Evolutionary conservation across 2,888 invertebrate genomes (phyloP).

Genomic region (Bruchidius siliquastri): DNA sequence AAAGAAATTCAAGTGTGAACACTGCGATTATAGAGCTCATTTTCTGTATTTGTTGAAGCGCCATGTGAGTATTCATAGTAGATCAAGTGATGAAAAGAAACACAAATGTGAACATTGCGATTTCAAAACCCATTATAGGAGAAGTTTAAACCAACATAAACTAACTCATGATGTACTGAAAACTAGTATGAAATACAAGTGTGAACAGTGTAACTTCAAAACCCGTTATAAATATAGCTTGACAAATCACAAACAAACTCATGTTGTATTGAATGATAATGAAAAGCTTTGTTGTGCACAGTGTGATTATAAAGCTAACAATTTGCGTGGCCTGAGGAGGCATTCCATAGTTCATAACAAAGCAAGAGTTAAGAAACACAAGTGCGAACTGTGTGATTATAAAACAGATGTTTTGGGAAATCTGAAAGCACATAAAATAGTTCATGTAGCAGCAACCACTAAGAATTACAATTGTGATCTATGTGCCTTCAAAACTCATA

Average conservation of each 20-base stretch:
- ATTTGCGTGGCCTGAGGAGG: no score
- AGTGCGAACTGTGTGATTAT: not conserved
- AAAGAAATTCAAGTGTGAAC: not conserved
- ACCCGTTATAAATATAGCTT: not conserved
- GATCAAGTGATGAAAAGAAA: not conserved
- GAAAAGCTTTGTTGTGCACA: no score
- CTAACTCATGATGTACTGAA: not conserved
- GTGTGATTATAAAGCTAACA: no score
- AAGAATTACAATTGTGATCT: not conserved
- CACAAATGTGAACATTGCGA: not conserved
- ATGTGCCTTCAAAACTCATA: not conserved
- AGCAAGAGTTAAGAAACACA: not conserved
- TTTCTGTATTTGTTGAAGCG: not conserved
- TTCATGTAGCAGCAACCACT: no score
- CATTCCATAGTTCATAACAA: no score
- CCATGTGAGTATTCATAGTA: not conserved
- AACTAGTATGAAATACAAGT: not conserved
- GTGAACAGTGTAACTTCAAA: not conserved
- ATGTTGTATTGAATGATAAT: not conserved
- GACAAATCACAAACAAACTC: not conserved
- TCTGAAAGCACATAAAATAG: not conserved
- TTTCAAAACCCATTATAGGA: not conserved
- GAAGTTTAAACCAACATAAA: not conserved
- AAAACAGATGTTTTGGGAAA: not conserved
- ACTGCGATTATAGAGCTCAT: not conserved